Percentiles rank a stretch among this genome's conserved stretches.
Evolutionary conservation across 2,888 invertebrate genomes (phyloP).

Genomic region (Cetonia aurata): DNA sequence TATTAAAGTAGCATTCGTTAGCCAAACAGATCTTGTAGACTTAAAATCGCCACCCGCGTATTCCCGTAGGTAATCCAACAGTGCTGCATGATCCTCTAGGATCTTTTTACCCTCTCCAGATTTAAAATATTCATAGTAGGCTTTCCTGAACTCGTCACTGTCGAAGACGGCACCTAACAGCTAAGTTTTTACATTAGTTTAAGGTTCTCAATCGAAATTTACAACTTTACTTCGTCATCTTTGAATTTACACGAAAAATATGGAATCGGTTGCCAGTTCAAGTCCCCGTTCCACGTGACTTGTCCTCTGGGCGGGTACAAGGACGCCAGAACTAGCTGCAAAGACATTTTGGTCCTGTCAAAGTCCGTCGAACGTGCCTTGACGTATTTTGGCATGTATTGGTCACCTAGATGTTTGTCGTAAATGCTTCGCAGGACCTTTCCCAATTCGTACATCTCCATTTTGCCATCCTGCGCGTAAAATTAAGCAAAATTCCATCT

Average conservation of each 20-base stretch:
- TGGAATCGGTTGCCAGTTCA: constrained; percentile 45
- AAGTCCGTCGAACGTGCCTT: constrained; percentile 25
- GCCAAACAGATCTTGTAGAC: constrained; percentile 26
- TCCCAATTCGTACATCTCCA: constrained; percentile 37
- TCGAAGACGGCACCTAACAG: constrained; percentile 12
- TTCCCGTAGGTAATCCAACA: constrained; percentile 24
- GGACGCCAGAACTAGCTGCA: constrained; percentile 38
- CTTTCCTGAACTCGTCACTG: constrained; percentile 4
- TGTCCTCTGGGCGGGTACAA: constrained; percentile 39
- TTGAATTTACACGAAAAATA: constrained; percentile 3
- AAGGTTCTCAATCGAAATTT: neutral
- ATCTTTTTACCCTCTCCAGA: constrained; percentile 12
- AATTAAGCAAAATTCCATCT: neutral
- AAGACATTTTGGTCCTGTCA: constrained; percentile 38
- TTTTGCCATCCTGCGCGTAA: constrained; percentile 33
- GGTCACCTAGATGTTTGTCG: constrained; percentile 35
- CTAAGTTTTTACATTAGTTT: constrained; percentile 1
- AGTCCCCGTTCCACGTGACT: constrained; percentile 15
- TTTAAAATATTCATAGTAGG: constrained; percentile 22
- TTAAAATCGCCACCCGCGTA: constrained; percentile 22
- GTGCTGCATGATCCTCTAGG: constrained; percentile 10
- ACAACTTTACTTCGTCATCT: constrained; percentile 6
- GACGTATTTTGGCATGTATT: constrained; percentile 29
- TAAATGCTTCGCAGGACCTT: constrained; percentile 31
- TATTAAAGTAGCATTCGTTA: constrained; percentile 12